Base-by-base conservation (phyloP, 2,888 invertebrate species). In the Drosophila paranaensis region DNA sequence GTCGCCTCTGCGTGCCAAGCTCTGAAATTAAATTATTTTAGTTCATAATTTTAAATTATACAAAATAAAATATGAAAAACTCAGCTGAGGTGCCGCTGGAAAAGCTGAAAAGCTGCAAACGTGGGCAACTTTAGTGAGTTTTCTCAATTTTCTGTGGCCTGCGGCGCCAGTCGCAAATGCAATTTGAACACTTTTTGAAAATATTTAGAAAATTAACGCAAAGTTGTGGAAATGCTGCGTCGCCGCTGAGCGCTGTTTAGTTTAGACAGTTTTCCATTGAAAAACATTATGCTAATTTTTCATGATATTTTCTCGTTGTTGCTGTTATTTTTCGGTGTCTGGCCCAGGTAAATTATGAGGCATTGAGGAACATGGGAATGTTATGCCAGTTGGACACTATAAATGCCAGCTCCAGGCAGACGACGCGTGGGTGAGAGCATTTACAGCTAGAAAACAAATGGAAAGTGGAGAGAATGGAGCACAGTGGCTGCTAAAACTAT, bases 131-230 rank as follows among this genome's bases (percentile, higher is more conserved):
- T 63, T 57, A 43, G 64, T 60, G 64, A 71, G 58, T 71, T 77
- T 74, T 60, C 79, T 50, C 60, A 71, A 65, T 70, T 77, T 74
- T 60, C 79, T 40, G 57, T 63, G 61, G 70, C 79, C 83, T 55
- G 76, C 60, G 81, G 86, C 57, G 43, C 35, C 39, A 53, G 35
- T 56, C 54, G 57, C 70, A 84, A 85, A 85, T 79, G 77, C 77
- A 85, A 89, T 85, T 85, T 85, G 64, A 40, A 63, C 69, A 84
- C 77, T 84, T 88, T 88, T 79, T 60, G 72, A 88, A 85, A 89
- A 86, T 86, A 86, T 86, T 87, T 87, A 82, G 88, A 87, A 87
- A 87, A 87, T 87, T 87, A 89, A 88, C 88, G 88, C 88, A 89
- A 87, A 85, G 82, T 87, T 85, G 88, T 85, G 89, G 72, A 88